Percentiles rank a stretch among this genome's conserved stretches.
phyloP scores from a whole-genome alignment of 2,797 vertebrate species.

The Megalops cyprinoides region DNA sequence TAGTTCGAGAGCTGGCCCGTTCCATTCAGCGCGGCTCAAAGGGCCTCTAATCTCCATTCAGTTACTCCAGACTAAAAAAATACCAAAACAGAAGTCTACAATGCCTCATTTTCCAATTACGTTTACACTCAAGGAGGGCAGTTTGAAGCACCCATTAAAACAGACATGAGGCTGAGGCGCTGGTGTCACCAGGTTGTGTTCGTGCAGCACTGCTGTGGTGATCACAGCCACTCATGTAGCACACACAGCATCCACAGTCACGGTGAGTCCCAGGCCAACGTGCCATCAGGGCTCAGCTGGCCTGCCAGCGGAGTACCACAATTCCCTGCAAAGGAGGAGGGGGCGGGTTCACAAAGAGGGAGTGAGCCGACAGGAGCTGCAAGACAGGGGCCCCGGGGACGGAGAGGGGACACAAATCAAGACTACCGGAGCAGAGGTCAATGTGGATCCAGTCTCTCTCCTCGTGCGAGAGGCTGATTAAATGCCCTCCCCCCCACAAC shows the following conservation, averaged over 20 bases:
- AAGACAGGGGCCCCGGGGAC: conserved; percentile 42
- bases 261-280: no score
- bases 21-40: conserved; percentile 11
- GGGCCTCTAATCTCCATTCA: no score
- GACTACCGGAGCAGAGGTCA: conserved; percentile 45
- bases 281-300: conserved; percentile 2
- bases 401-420: conserved; percentile 48
- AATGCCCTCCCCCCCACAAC: neutral
- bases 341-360: conserved; percentile 22
- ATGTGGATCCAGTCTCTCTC: conserved; percentile 24
- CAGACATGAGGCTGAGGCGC: conserved; percentile 2
- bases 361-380: neutral
- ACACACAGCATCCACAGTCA: no score
- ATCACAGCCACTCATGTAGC: conserved; percentile 27
- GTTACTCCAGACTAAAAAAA: neutral
- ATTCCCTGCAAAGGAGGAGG: conserved; percentile 19
- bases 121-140: neutral
- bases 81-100: neutral
- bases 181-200: conserved; percentile 3
- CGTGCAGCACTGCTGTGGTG: conserved; percentile 19
- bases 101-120: neutral
- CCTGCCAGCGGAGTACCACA: conserved; percentile 29
- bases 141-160: neutral
- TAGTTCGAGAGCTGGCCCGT: neutral
- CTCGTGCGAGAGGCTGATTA: conserved; percentile 24